Conservation (phyloP, 2,113 vertebrate genomes). For the Alouatta palliata region DNA sequence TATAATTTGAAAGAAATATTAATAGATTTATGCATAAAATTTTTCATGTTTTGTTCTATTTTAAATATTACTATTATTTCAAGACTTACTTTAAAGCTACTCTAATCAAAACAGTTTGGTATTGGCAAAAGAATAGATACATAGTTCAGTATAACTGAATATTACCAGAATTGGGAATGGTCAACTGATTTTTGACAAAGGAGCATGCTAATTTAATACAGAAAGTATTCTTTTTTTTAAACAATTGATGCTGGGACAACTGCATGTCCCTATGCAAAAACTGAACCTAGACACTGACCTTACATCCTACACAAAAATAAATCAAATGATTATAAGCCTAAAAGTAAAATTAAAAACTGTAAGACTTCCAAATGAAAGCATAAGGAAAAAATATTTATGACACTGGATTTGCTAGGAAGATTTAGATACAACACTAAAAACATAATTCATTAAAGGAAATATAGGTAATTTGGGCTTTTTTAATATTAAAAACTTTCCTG, state of each 20-base stretch:
- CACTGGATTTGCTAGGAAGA: too few relatives aligned
- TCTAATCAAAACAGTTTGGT: background rate
- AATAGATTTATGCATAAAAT: too few relatives aligned
- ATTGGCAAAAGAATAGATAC: background rate
- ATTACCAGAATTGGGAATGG: background rate
- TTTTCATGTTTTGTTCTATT: too few relatives aligned
- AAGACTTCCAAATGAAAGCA: too few relatives aligned
- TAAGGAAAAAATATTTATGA: too few relatives aligned
- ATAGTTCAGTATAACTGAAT: background rate
- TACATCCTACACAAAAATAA: background rate
- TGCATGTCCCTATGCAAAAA: background rate
- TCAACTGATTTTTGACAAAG: background rate
- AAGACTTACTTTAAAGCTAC: background rate
- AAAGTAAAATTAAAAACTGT: background rate
- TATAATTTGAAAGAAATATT: too few relatives aligned
- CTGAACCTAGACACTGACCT: background rate
- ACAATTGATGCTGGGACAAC: background rate
- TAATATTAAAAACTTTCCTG: background rate
- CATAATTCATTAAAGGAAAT: background rate
- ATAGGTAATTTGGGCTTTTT: background rate
- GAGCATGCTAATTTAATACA: background rate
- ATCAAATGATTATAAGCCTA: too few relatives aligned
- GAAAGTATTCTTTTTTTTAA: background rate
- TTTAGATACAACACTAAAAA: too few relatives aligned
- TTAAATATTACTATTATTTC: too few relatives aligned